Percentiles rank a stretch among this genome's conserved stretches.
These are phyloP conservation scores for Macrotis lagotis DNA, from an alignment of 2,113 vertebrate genomes.

Conservation along the genomic window DNA sequence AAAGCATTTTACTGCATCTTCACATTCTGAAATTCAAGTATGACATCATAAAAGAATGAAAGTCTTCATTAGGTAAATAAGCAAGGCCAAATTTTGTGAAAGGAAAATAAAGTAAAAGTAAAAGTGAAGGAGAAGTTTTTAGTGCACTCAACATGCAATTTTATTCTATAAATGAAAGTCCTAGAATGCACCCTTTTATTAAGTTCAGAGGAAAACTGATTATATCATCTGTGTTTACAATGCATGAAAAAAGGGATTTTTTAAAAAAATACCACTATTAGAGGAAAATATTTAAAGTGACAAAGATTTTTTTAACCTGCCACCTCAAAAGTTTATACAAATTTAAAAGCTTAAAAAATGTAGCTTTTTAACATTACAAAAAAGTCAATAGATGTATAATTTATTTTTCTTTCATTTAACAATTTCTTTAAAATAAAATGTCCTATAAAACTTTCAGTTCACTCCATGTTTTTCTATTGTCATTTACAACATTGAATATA, in stretches of 20 bases:
- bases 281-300: background rate
- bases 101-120: constrained; percentile 3
- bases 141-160: background rate
- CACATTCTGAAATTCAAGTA: background rate
- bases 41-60: background rate
- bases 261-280: background rate
- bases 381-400: constrained; percentile 66
- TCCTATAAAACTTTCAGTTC: constrained; percentile 74
- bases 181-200: background rate
- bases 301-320: background rate
- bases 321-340: constrained; percentile 8
- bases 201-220: background rate
- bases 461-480: constrained; percentile 72
- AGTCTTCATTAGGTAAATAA: background rate
- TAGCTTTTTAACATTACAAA: constrained; percentile 8
- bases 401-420: constrained; percentile 63
- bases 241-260: background rate
- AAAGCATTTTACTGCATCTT: background rate
- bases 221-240: background rate
- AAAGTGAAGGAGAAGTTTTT: constrained; percentile 4
- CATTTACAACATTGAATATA: constrained; percentile 74
- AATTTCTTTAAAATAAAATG: constrained; percentile 72
- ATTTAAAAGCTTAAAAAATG: constrained; percentile 38
- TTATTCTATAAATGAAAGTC: background rate
- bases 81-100: background rate